A percentile compares a stretch with the other conserved stretches of the same genome.
phyloP scores from a whole-genome alignment of 2,888 invertebrate species.

The Baronia brevicornis region DNA sequence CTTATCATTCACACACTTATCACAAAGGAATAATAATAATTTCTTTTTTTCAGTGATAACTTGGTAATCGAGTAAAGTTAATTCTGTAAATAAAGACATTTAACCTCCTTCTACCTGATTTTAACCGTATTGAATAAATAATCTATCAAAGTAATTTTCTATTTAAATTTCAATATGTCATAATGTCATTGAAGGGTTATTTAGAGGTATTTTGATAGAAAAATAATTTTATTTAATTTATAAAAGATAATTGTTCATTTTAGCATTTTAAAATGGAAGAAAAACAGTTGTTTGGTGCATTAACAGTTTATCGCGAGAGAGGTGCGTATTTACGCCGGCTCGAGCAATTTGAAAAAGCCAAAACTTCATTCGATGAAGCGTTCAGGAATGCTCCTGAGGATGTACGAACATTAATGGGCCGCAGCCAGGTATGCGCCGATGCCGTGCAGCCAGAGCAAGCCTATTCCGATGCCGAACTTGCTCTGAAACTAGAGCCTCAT shows the following conservation, averaged over 20 bases:
- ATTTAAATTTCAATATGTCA: too few relatives aligned
- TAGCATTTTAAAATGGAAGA: slow-evolving; percentile 46
- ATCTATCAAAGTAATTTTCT: too few relatives aligned
- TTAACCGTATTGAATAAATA: too few relatives aligned
- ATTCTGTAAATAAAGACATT: too few relatives aligned
- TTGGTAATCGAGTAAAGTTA: too few relatives aligned
- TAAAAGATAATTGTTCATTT: slow-evolving; percentile 11
- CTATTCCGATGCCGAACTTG: slow-evolving; percentile 57
- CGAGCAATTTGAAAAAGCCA: slow-evolving; percentile 64
- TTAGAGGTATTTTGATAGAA: too few relatives aligned
- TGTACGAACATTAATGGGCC: slow-evolving; percentile 52
- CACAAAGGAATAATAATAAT: too few relatives aligned
- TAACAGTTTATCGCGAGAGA: slow-evolving; percentile 62
- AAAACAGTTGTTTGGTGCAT: slow-evolving; percentile 50
- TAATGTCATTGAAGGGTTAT: too few relatives aligned
- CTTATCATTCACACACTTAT: too few relatives aligned
- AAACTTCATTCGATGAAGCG: slow-evolving; percentile 59
- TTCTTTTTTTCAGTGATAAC: too few relatives aligned
- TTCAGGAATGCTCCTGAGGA: slow-evolving; percentile 46
- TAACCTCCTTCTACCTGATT: too few relatives aligned
- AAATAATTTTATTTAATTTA: slow-evolving; percentile 7
- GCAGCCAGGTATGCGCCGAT: slow-evolving; percentile 61
- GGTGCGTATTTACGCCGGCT: slow-evolving; percentile 57
- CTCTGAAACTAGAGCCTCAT: slow-evolving; percentile 52
- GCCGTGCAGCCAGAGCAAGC: slow-evolving; percentile 60